Conservation (phyloP, 2,797 vertebrate species). For the Enteromius anoplus region DNA sequence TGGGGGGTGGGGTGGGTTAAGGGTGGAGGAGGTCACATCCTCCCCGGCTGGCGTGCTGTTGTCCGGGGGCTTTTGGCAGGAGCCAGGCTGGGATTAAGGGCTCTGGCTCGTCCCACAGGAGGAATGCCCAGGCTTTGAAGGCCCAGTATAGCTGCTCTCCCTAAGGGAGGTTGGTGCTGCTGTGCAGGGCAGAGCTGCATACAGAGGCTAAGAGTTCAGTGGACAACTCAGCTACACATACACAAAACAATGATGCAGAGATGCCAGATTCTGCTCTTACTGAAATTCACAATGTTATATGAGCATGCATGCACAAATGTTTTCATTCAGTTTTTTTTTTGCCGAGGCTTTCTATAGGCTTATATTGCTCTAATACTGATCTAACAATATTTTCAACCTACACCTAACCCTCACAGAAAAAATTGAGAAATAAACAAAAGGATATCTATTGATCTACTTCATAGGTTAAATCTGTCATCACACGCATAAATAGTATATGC, state of each 20-base stretch:
- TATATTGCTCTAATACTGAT: neutral
- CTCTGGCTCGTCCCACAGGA: constrained; percentile 80
- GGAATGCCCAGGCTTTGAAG: constrained; percentile 80
- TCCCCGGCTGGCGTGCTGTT: constrained; percentile 69
- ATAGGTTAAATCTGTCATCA: too few relatives aligned
- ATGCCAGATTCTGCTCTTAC: constrained; percentile 19
- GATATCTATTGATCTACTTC: neutral
- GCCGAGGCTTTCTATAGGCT: neutral
- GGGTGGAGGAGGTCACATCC: constrained; percentile 2
- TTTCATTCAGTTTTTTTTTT: neutral
- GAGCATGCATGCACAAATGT: neutral
- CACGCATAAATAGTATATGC: neutral
- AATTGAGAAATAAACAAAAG: too few relatives aligned
- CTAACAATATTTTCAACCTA: neutral
- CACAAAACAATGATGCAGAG: constrained; percentile 61
- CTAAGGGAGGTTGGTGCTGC: constrained; percentile 61
- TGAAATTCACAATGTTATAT: neutral
- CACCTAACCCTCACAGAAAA: neutral
- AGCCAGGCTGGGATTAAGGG: constrained; percentile 83
- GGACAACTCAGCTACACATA: constrained; percentile 72
- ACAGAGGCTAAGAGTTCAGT: constrained; percentile 68
- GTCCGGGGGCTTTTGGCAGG: constrained; percentile 80
- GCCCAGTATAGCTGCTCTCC: constrained; percentile 69
- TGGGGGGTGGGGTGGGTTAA: constrained; percentile 20
- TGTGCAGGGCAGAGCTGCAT: constrained; percentile 65